Base-by-base conservation (phyloP, 1,140 invertebrate genomes). In the Tetramorium simillimum region DNA sequence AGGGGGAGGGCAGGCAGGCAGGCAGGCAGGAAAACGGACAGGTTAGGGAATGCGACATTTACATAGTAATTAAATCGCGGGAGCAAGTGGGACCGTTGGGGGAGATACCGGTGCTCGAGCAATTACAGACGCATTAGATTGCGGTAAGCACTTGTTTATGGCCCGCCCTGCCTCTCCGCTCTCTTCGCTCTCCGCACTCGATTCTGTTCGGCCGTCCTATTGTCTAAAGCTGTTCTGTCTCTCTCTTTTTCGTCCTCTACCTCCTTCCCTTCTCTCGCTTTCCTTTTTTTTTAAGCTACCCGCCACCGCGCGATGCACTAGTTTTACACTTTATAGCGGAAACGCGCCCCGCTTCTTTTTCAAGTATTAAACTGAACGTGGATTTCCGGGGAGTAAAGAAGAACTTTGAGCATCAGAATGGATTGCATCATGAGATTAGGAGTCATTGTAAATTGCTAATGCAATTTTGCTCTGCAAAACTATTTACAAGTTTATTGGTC, bases 141-240 rank as follows among this genome's bases (percentile, higher is more conserved):
- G 94, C 94, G 94, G 94, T 95, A 95, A 95, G 95, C 95, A 95
- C 95, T 95, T 95, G 95, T 95, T 95, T 95, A 95, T 95, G 94
- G 94, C 93, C 88, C 80, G 53, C 85, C 88, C 91, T 84, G 86
- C 58, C 53, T 28, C 85, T 49, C 80, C 62, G 51, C 75, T 86
- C 85, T 80, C 80, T 87, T 90, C 88, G 86, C 87, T 91, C 67
- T 67, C 85, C 76, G 33, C 77, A 73, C 82, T 80, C 87, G 73
- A 88, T 88, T 85, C 82, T 86, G 67, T 65, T 75, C 65, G 53
- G 85, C 3, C 78, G 51, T 86, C 6, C 75, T 69, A 86, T 80
- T 81, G 69, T 84, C 69, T 75, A 75, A 84, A 84, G 40, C 80
- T 80, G 76, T 43, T 86, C 37, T 49, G 56, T 81, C 37, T 65